These are phyloP conservation scores for Peromyscus leucopus DNA, from an alignment of 2,113 vertebrate genomes.

Conservation along the genomic window DNA sequence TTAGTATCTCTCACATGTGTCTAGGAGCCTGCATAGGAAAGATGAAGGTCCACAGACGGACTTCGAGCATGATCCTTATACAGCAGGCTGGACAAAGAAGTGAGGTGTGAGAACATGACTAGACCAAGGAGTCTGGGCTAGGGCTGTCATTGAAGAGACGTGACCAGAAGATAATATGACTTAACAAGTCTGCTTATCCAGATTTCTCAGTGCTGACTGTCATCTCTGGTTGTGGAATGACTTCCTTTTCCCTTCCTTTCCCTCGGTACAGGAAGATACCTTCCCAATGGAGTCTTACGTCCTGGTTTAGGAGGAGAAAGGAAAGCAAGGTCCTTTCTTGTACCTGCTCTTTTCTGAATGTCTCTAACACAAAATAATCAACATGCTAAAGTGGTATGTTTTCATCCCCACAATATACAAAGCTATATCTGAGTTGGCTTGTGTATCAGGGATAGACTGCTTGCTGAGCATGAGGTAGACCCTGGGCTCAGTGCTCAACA, in stretches of 20 bases:
- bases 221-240: background rate
- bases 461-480: background rate
- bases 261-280: background rate
- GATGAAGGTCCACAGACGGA: background rate
- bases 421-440: background rate
- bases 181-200: background rate
- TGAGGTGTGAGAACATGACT: background rate
- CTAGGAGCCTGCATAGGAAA: background rate
- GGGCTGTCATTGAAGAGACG: background rate
- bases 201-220: background rate
- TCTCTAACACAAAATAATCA: background rate
- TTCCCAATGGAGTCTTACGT: background rate
- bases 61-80: background rate
- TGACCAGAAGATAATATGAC: background rate
- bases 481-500: background rate
- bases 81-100: background rate
- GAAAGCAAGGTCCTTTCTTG: background rate
- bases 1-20: background rate
- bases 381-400: background rate
- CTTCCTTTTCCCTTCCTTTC: background rate
- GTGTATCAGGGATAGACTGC: background rate
- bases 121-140: background rate
- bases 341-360: background rate
- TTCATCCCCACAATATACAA: background rate
- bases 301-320: background rate